Conservation (phyloP, 2,888 invertebrate genomes). For the Drosophila hamatofila region DNA sequence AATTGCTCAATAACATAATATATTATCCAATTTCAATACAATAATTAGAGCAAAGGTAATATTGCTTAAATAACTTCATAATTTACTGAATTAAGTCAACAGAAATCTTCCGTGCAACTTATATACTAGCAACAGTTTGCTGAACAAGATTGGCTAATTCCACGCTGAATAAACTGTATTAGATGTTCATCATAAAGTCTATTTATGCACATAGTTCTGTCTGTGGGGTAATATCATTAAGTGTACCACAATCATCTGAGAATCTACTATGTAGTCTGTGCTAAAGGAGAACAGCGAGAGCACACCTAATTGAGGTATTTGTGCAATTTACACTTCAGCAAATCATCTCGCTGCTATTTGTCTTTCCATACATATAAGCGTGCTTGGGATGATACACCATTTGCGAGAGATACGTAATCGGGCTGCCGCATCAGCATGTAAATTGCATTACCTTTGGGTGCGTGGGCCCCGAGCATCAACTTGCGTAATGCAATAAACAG, state of each 20-base stretch:
- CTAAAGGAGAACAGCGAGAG: conserved; percentile 11
- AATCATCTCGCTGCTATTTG: conserved; percentile 48
- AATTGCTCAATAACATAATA: no score
- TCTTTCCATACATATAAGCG: conserved; percentile 18
- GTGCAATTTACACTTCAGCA: conserved; percentile 67
- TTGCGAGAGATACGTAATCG: conserved; percentile 58
- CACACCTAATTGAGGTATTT: conserved; percentile 54
- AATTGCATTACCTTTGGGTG: conserved; percentile 72
- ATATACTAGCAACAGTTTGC: background rate
- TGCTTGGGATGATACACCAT: conserved; percentile 40
- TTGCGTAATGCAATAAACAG: conserved; percentile 80
- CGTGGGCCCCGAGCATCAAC: conserved; percentile 49
- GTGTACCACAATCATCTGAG: conserved; percentile 31
- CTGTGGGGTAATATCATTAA: conserved; percentile 18
- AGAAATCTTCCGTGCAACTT: no score
- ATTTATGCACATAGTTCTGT: background rate
- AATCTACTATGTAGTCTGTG: conserved; percentile 2
- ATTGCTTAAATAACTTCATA: no score
- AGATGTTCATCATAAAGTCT: background rate
- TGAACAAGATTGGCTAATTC: background rate
- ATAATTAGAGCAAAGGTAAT: no score
- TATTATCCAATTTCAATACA: no score
- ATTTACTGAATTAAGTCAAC: no score
- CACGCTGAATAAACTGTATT: background rate
- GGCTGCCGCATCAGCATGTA: conserved; percentile 72